Conservation (phyloP, 2,888 invertebrate genomes). For the Nomada flava region DNA sequence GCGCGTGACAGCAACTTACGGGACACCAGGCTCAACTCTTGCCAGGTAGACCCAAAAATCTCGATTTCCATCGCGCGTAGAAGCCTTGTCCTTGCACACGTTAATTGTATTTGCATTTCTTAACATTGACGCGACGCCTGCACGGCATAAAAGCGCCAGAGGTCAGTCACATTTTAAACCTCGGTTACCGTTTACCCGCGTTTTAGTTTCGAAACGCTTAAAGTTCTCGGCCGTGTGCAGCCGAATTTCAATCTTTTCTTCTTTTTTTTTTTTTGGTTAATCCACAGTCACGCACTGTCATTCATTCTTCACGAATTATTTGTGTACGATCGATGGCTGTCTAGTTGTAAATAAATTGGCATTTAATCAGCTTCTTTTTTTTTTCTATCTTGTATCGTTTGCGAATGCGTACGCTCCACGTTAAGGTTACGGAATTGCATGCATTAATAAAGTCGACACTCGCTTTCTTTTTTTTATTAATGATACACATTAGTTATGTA, state of each 20-base stretch:
- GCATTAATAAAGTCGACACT: conserved; percentile 13
- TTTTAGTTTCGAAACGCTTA: conserved; percentile 34
- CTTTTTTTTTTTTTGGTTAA: no score
- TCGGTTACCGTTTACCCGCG: conserved; percentile 51
- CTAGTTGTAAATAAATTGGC: conserved; percentile 23
- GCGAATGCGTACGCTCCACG: conserved; percentile 6
- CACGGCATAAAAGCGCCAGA: conserved; percentile 53
- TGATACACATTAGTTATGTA: not conserved
- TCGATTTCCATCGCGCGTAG: conserved; percentile 31
- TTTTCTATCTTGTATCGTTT: conserved; percentile 14
- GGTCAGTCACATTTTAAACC: conserved; percentile 63
- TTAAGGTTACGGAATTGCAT: conserved; percentile 6
- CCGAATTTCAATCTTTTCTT: not conserved
- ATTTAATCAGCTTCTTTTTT: not conserved
- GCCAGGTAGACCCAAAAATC: conserved; percentile 64
- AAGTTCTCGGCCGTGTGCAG: not conserved
- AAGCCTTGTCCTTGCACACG: conserved; percentile 14
- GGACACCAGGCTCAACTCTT: conserved; percentile 63
- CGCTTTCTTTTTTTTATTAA: not conserved
- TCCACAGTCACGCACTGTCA: not conserved
- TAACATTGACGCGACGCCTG: conserved; percentile 56
- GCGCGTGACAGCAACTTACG: conserved; percentile 72
- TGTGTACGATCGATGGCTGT: not conserved
- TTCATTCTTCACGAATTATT: conserved; percentile 10
- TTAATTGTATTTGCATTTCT: conserved; percentile 39